Base-by-base conservation (phyloP, 2,797 vertebrate genomes). In the Picus viridis region DNA sequence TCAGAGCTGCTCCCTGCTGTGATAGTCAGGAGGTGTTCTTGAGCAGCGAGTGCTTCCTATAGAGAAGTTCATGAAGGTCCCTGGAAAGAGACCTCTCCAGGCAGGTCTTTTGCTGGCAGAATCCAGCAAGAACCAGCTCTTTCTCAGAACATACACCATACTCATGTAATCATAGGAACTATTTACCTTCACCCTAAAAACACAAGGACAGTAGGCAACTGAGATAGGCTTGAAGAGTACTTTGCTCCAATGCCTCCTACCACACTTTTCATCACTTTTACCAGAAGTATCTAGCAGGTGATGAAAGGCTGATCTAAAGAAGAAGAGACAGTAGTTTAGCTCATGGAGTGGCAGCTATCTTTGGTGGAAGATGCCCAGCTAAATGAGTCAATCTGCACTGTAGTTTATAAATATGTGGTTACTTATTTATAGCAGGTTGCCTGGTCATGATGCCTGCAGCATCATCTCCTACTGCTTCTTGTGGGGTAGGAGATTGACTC, bases 391-490 rank as follows among this genome's bases (percentile, higher is more conserved):
- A 14, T 51, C 19, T 71, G 34, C 43, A 39, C 69, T 67, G n/a
- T 17, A 34, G 79, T 32, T 89, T 76, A 57, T 85, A 82, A 79
- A 72, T 73, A 56, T 5, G 23, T 32, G 36, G 36, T 36, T 73
- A n/a, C 10, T 57, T 87, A 53, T 91, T 91, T 82, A 67, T 59
- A 85, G 72, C 45, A 86, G 78, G 24, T 36, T 84, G 87, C 29
- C 61, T 4, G 0, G 49, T 77, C 30, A 0, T 70, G 61, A 47
- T 92, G 69, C 72, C 92, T 92, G 79, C 83, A 85, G 72, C 75
- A 95, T 69, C 92, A 85, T 89, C 76, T 93, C 72, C 82, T 86
- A 47, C 79, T 2, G 17, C 82, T 84, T 61, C 86, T 86, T 67
- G 39, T 65, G 36, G 75, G 78, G 8, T 68, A 69, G 70, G 78